phyloP scores from a whole-genome alignment of 2,888 invertebrate genomes.

The Pyrocoelia pectoralis region DNA sequence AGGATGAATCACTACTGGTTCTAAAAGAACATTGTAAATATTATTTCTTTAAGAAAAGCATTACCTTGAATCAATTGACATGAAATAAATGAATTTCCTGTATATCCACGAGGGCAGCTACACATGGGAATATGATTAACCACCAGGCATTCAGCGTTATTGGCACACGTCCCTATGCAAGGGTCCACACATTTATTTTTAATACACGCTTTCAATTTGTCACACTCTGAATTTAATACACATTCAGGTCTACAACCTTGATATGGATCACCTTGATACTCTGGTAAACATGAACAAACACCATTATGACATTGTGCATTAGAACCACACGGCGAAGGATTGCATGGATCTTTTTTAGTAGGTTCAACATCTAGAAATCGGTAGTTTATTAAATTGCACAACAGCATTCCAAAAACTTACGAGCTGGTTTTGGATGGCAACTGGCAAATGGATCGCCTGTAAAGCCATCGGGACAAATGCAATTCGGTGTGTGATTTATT shows the following conservation, averaged over 20 bases:
- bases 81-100: slow-evolving; percentile 76
- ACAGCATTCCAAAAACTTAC: not conserved
- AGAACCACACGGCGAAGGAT: slow-evolving; percentile 73
- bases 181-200: slow-evolving; percentile 75
- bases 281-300: slow-evolving; percentile 73
- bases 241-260: slow-evolving; percentile 76
- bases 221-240: slow-evolving; percentile 75
- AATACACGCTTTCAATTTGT: slow-evolving; percentile 73
- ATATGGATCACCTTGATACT: slow-evolving; percentile 78
- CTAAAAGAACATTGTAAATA: too few relatives aligned
- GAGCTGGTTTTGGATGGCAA: slow-evolving; percentile 56
- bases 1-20: slow-evolving; percentile 64
- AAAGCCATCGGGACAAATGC: slow-evolving; percentile 74
- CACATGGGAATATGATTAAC: slow-evolving; percentile 81
- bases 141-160: slow-evolving; percentile 75
- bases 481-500: slow-evolving; percentile 79
- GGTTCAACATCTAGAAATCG: slow-evolving; percentile 52
- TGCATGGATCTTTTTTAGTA: slow-evolving; percentile 64
- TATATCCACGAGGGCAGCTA: slow-evolving; percentile 71
- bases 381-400: slow-evolving; percentile 57
- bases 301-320: slow-evolving; percentile 71
- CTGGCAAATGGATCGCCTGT: slow-evolving; percentile 75
- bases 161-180: slow-evolving; percentile 78
- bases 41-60: too few relatives aligned
- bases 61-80: slow-evolving; percentile 66